Base-by-base conservation (phyloP, 2,888 invertebrate genomes). In the Crepidodera aurea region DNA sequence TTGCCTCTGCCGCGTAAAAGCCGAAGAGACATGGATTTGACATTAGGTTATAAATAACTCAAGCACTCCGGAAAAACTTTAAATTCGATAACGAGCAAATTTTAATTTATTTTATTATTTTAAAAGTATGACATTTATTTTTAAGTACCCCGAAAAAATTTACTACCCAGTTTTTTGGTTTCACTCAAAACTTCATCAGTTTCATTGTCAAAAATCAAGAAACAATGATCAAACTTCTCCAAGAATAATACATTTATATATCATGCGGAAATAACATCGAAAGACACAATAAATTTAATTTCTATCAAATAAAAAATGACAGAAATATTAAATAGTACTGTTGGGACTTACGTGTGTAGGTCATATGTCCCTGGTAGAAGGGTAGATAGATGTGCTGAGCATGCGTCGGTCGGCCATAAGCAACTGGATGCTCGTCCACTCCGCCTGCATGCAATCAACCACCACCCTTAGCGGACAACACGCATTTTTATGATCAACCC, bases 301-400 rank as follows among this genome's bases (percentile, higher is more conserved):
- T 32, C 32, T n/a, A 32, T 32, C 10, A 32, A 32, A 32, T 32
- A 2, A 10, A 32, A n/a, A 6, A 4, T 34, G 34, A 34, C 34
- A 25, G 25, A 59, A 51, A 62, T 27, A 57, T 34, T 53, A 51
- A 42, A 40, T 40, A 48, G 22, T 53, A 34, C 32, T 53, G n/a
- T 34, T 13, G 51, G 62, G 64, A 91, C 91, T 91, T 90, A 91
- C 91, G 87, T 84, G 88, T 88, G 80, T 89, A 87, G 82, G 87
- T 87, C 85, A 88, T 88, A 84, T 90, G 88, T 83, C 91, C 91
- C 83, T 91, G 90, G 87, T 90, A 91, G 87, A 88, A 91, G 81
- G 91, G 91, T 82, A 91, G 88, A 84, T 90, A 90, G 83, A 91
- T 87, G 84, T 90, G 90, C 83, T 89, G 90, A 82, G 90, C 89